Percentiles rank a stretch among this genome's conserved stretches.
Evolutionary conservation across 2,113 vertebrate species (phyloP).

Genomic region (Carassius gibelio): DNA sequence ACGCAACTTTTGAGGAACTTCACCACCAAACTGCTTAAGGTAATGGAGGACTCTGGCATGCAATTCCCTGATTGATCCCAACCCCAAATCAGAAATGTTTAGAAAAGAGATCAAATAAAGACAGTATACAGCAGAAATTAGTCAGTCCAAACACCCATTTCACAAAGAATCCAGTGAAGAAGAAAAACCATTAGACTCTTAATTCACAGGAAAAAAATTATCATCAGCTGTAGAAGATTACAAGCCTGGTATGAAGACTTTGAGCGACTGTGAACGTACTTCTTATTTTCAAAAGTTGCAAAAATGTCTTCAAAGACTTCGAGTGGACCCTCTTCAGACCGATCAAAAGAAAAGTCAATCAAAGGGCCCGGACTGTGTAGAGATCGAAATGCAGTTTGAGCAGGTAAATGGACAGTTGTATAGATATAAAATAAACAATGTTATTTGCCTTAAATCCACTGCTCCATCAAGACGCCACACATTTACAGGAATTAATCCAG

Average conservation of each 20-base stretch:
- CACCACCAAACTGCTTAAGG: constrained; percentile 82
- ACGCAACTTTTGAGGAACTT: constrained; percentile 80
- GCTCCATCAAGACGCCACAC: background rate
- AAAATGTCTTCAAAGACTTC: constrained; percentile 92
- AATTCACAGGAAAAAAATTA: background rate
- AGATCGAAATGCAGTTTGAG: constrained; percentile 33
- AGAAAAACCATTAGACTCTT: background rate
- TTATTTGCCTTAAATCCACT: background rate
- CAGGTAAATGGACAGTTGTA: background rate
- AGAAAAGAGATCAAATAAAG: constrained; percentile 3
- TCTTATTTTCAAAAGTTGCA: constrained; percentile 86
- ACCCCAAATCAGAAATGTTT: constrained; percentile 19
- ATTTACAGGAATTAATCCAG: background rate
- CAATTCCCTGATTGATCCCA: constrained; percentile 52
- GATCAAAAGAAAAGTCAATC: constrained; percentile 95
- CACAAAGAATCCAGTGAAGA: background rate
- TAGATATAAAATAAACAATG: background rate
- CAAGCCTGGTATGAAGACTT: background rate
- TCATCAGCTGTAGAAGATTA: background rate
- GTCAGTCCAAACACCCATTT: constrained; percentile 13
- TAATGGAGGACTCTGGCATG: constrained; percentile 72
- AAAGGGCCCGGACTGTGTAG: constrained; percentile 78
- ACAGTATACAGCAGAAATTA: background rate
- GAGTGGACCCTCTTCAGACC: constrained; percentile 85
- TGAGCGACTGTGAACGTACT: constrained; percentile 77